Evolutionary conservation across 2,888 invertebrate species (phyloP).

Genomic region (Synanthedon andrenaeformis): DNA sequence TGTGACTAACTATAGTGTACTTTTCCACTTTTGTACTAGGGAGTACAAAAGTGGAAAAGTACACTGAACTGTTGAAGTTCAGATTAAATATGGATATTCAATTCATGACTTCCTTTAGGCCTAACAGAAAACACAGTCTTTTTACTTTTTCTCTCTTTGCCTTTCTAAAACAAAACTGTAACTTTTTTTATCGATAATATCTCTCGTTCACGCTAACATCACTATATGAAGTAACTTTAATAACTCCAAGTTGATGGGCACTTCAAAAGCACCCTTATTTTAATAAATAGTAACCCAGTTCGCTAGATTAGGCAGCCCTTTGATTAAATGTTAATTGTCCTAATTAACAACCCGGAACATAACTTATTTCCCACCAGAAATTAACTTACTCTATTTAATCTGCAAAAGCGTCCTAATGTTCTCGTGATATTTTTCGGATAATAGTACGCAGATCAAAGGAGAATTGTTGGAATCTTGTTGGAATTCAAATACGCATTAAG

Average conservation of each 20-base stretch:
- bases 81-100: no score
- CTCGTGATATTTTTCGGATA: not conserved
- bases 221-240: not conserved
- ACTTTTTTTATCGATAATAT: no score
- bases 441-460: not conserved
- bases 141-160: no score
- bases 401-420: not conserved
- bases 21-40: no score
- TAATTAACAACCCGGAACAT: not conserved
- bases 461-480: not conserved
- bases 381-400: not conserved
- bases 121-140: no score
- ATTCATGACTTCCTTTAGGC: no score
- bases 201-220: not conserved
- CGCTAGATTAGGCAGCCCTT: slow-evolving; percentile 21
- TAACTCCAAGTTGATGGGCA: not conserved
- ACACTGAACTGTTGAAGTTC: no score
- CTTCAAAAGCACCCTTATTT: not conserved
- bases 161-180: no score
- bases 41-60: no score
- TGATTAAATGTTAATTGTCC: slow-evolving; percentile 24
- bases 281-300: slow-evolving; percentile 9
- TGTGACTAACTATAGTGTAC: no score
- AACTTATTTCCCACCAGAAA: not conserved
- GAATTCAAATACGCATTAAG: no score